Percentiles rank a stretch among this genome's conserved stretches.
Conservation (phyloP, 2,113 vertebrate species). For the Oreochromis tanganicae region DNA sequence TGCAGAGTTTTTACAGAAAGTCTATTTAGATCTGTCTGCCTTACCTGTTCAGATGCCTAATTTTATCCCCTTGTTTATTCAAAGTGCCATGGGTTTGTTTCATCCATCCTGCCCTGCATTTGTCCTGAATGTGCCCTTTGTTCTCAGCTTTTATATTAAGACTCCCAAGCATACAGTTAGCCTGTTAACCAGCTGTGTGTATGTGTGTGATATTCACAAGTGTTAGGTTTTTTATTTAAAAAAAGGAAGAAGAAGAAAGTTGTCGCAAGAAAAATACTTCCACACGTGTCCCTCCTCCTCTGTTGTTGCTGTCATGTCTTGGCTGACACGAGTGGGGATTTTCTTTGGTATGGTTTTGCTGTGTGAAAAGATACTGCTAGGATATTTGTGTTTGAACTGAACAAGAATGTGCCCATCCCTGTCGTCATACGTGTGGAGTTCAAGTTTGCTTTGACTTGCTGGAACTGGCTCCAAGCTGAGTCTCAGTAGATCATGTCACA, state of each 20-base stretch:
- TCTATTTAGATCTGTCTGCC: background rate
- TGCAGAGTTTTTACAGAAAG: background rate
- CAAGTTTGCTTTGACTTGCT: background rate
- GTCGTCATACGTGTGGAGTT: background rate
- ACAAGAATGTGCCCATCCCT: background rate
- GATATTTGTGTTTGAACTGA: background rate
- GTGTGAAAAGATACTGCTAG: background rate
- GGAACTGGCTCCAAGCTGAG: background rate
- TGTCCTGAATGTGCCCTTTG: background rate
- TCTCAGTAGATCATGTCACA: background rate
- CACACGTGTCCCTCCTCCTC: background rate
- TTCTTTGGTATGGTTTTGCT: background rate
- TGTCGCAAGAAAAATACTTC: background rate
- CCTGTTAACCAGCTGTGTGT: background rate
- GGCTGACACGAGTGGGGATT: background rate
- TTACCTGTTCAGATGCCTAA: slow-evolving; percentile 33
- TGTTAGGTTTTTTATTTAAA: background rate
- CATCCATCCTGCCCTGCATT: background rate
- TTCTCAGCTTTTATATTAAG: background rate
- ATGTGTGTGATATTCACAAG: background rate
- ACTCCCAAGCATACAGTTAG: background rate
- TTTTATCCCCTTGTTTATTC: slow-evolving; percentile 8
- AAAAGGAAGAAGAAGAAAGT: background rate
- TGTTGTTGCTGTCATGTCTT: background rate
- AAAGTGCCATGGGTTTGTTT: slow-evolving; percentile 25